Evolutionary conservation across 2,113 vertebrate genomes (phyloP).

Genomic region (Egretta garzetta): DNA sequence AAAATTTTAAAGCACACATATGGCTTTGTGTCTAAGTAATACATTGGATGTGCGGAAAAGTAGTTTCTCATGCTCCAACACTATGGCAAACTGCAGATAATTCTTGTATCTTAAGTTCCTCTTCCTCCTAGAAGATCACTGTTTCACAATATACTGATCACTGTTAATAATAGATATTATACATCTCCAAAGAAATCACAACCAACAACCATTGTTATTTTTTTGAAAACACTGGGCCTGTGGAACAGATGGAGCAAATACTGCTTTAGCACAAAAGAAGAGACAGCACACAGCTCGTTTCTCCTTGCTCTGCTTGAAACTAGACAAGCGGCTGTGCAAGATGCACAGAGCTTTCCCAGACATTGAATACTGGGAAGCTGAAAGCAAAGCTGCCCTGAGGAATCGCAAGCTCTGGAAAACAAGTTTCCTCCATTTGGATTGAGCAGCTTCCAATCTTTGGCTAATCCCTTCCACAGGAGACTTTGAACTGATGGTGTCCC

Average conservation of each 20-base stretch:
- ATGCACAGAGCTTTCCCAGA: background rate
- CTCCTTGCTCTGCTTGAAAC: background rate
- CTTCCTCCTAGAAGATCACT: background rate
- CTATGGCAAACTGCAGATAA: background rate
- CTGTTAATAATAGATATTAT: background rate
- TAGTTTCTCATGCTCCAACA: background rate
- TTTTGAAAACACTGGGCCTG: background rate
- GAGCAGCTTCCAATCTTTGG: background rate
- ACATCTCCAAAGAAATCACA: background rate
- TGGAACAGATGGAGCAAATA: background rate
- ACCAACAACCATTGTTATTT: background rate
- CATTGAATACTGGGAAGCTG: background rate
- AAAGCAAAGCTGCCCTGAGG: background rate
- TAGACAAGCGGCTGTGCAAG: background rate
- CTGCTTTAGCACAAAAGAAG: background rate
- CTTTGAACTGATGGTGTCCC: background rate
- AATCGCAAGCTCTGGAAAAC: background rate
- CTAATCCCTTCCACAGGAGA: background rate
- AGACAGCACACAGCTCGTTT: background rate
- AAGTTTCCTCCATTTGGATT: background rate
- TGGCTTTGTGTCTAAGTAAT: slow-evolving; percentile 1
- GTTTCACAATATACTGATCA: background rate
- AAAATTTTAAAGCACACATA: background rate
- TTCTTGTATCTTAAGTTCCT: background rate
- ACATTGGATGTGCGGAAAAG: background rate